Conservation (phyloP, 1,140 invertebrate species). For the Psilanteris sp. region DNA sequence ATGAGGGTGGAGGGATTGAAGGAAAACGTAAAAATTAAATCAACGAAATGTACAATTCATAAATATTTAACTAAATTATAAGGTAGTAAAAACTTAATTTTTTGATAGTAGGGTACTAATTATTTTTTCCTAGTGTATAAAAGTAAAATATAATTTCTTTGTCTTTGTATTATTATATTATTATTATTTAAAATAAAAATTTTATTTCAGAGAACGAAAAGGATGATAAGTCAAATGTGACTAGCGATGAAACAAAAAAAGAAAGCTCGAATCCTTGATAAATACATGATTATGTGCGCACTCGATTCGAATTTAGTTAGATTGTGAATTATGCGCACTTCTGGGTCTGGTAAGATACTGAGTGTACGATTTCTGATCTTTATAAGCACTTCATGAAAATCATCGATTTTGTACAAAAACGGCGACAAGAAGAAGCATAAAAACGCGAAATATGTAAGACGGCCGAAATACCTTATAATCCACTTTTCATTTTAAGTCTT, state of each 20-base stretch:
- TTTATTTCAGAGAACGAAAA: conserved; percentile 82
- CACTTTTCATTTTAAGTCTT: no score
- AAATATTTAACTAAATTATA: no score
- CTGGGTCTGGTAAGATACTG: conserved; percentile 3
- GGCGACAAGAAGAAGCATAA: not conserved
- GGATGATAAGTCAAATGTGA: conserved; percentile 82
- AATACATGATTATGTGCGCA: conserved; percentile 30
- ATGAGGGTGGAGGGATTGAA: no score
- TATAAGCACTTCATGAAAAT: conserved; percentile 20
- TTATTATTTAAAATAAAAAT: conserved; percentile 11
- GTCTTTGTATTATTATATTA: no score
- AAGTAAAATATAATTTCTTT: no score
- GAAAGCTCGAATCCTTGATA: conserved; percentile 79
- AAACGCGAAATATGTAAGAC: conserved; percentile 8
- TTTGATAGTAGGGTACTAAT: no score
- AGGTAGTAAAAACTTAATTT: no score
- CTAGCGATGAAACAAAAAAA: conserved; percentile 84
- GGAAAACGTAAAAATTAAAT: no score
- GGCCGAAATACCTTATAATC: no score
- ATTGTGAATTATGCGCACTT: conserved; percentile 19
- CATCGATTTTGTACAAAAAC: conserved; percentile 36
- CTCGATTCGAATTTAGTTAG: conserved; percentile 20
- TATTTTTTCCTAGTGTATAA: no score
- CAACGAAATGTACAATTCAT: no score
- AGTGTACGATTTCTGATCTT: conserved; percentile 33